A percentile compares a stretch with the other conserved stretches of the same genome.
phyloP scores from a whole-genome alignment of 2,888 invertebrate genomes.

The Stenchaetothrips biformis region DNA sequence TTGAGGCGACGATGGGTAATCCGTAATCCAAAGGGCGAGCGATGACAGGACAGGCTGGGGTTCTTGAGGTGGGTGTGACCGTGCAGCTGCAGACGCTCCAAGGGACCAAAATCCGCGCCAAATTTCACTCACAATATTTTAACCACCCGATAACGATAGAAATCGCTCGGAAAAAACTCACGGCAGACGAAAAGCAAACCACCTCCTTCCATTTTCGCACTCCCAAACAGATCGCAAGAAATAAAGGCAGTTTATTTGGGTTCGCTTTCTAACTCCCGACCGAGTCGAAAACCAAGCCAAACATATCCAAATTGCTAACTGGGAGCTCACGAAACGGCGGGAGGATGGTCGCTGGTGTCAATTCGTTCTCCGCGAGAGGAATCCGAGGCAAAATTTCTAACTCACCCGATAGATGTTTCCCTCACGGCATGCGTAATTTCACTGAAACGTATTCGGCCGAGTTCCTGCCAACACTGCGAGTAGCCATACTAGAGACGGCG shows the following conservation, averaged over 20 bases:
- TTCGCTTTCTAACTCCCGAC: neutral
- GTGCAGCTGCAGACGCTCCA: neutral
- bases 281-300: neutral
- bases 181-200: neutral
- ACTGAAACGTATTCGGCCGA: slow-evolving; percentile 6
- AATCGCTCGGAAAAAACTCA: neutral
- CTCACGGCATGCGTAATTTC: slow-evolving; percentile 17
- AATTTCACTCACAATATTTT: neutral
- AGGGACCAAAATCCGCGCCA: neutral
- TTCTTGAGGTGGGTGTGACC: neutral
- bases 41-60: neutral
- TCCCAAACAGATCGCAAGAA: neutral
- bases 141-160: neutral
- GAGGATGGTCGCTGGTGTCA: neutral
- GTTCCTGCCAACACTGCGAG: slow-evolving; percentile 15
- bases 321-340: neutral
- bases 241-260: neutral
- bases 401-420: slow-evolving; percentile 17
- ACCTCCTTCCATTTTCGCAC: neutral
- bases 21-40: neutral
- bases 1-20: neutral
- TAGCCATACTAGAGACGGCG: neutral
- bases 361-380: neutral
- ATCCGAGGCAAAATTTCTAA: neutral
- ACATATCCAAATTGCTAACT: neutral